phyloP scores from a whole-genome alignment of 2,797 vertebrate species.

The Tangara arthus region DNA sequence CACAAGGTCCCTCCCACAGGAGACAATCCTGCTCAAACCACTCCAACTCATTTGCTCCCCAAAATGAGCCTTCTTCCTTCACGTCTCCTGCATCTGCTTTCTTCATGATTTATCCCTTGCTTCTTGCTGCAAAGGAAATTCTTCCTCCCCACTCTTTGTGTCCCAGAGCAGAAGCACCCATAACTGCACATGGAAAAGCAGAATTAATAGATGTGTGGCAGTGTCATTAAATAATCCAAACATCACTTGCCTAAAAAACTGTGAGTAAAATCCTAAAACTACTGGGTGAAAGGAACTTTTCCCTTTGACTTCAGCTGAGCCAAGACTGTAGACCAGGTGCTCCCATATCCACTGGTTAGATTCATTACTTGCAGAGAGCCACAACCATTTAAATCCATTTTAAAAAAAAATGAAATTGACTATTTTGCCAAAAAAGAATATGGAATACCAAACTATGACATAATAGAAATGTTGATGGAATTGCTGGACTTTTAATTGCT shows the following conservation, averaged over 20 bases:
- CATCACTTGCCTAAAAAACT: neutral
- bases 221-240: neutral
- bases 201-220: neutral
- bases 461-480: neutral
- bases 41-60: neutral
- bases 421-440: neutral
- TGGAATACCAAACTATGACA: neutral
- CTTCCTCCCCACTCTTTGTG: neutral
- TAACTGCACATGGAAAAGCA: neutral
- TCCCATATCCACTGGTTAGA: neutral
- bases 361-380: neutral
- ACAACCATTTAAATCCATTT: neutral
- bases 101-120: neutral
- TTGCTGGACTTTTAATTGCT: neutral
- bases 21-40: neutral
- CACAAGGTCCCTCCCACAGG: neutral
- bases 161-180: neutral
- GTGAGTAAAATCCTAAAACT: neutral
- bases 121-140: neutral
- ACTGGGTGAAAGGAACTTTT: neutral
- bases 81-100: neutral
- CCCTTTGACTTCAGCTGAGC: neutral
- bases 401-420: accelerated
- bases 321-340: neutral
- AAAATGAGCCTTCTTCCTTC: neutral